Base-by-base conservation (phyloP, 2,797 vertebrate species). In the Dendrocincla tyrannina region DNA sequence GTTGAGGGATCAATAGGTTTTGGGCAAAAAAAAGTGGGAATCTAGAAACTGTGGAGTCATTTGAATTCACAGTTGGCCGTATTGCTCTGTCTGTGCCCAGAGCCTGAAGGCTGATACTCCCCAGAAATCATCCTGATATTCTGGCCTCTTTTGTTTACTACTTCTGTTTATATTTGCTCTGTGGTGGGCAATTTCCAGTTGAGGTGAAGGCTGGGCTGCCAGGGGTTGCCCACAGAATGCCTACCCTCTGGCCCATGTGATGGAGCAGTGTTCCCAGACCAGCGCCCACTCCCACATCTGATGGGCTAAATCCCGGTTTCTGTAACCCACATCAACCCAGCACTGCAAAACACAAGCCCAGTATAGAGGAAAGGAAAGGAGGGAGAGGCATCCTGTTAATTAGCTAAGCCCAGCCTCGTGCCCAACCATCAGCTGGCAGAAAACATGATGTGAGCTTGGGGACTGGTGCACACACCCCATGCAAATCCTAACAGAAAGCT, bases 241-340 rank as follows among this genome's bases (percentile, higher is more conserved):
- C 12, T 33, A 11, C 5, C 25, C 50, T 68, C 37, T 41, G 46
- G 28, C 13, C 42, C 12, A 3, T 15, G 62, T 0, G 4, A 52
- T 13, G 11, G 53, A 79, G 23, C 27, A 41, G 11, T 2, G 2
- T 55, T 17, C 33, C 41, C 2, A 2, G 49, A 80, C 9, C 56
- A 49, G 52, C 0, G 0, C 41, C 4, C 2, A 7, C 39, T 85
- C n/a, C 79, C 0, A 0, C 1, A 0, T 44, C 64, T 5, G 1
- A 22, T 1, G 11, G 35, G 67, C 25, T 66, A 63, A 79, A 89
- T 64, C 75, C 49, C 14, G 4, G 17, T 10, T 24, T 69, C 66
- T 66, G 44, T 55, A 47, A 39, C 13, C 5, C 10, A 23, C 4
- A 4, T 23, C 25, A 84, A 78, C 12, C 10, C 50, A 64, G 62